A percentile compares a stretch with the other conserved stretches of the same genome.
These are phyloP conservation scores for Etheostoma perlongum DNA, from an alignment of 2,797 vertebrate species.

Conservation along the genomic window DNA sequence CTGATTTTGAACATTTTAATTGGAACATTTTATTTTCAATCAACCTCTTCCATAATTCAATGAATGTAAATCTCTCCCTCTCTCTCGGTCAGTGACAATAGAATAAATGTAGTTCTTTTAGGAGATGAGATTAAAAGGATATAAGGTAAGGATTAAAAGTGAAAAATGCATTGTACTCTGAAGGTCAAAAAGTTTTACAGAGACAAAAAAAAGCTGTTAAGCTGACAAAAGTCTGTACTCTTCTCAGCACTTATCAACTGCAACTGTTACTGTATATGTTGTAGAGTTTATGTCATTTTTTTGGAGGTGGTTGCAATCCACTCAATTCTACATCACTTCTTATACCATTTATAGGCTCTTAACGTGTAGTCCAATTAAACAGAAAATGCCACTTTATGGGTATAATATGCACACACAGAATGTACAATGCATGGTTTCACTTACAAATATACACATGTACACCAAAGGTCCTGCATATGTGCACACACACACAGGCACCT, in stretches of 20 bases:
- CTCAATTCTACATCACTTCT: conserved; percentile 24
- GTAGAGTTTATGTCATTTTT: no score
- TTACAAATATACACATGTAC: not conserved
- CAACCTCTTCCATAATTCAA: not conserved
- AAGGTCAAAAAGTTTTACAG: no score
- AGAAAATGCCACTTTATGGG: conserved; percentile 2
- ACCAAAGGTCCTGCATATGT: not conserved
- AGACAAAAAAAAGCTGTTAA: no score
- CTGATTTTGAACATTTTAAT: not conserved
- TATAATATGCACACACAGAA: conserved; percentile 35
- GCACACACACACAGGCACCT: conserved; percentile 7
- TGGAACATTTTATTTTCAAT: conserved; percentile 2
- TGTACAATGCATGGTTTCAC: conserved; percentile 14
- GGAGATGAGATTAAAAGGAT: no score
- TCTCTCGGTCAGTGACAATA: no score
- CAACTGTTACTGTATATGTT: no score
- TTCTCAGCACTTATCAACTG: no score
- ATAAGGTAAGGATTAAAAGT: no score
- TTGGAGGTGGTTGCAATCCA: conserved; percentile 8
- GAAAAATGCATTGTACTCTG: no score
- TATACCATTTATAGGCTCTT: conserved; percentile 25
- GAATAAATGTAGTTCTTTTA: no score
- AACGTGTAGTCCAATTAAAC: conserved; percentile 36
- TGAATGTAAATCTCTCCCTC: not conserved
- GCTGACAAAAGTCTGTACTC: no score